Evolutionary conservation across 1,140 invertebrate species (phyloP), one percentile per base, ranked within the genome.

Genomic region (Cyclargus thomasi): DNA sequence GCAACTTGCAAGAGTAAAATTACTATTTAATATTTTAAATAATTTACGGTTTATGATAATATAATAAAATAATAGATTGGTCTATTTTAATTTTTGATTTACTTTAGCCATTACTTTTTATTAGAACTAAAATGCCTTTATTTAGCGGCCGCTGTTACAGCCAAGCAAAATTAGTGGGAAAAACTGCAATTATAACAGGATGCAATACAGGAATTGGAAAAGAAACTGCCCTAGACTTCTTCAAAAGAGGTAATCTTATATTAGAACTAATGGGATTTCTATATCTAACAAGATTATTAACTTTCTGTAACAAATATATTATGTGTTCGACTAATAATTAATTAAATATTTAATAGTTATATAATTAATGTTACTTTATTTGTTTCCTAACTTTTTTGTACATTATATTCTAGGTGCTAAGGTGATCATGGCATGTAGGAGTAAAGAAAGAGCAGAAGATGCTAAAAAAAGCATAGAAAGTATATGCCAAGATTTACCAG

Each of bases 141-240:
- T 94, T 92, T 67, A 93, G 90, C 80, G 90, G 89, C 57, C 91
- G 82, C 63, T 95, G 94, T 77, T 83, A 81, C 7, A 94, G 93
- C 68, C 91, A 88, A 29, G 91, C 81, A 10, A 91, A 93, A 53
- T 87, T 95, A n/a, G 91, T 93, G 63, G 95, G 95, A 1, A 96
- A 96, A 90, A 95, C 95, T 1, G 94, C 94, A 3, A 90, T 97
- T 22, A 92, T 97, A 67, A 97, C 96, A 1, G 97, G 97, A n/a
- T 95, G 95, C 47, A 98, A 97, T 81, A 94, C 95, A 21, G 97
- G 97, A 10, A 97, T 98, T 74, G 97, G 97, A 8, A 97, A 96
- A 90, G 95, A 95, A 84, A 97, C 97, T 14, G 96, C 94, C 0
- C 78, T 93, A 63, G 95, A 97, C 80, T 91, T 97, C 74, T 96